These are phyloP conservation scores for Gortyna flavago DNA, from an alignment of 2,888 invertebrate genomes.

Conservation along the genomic window DNA sequence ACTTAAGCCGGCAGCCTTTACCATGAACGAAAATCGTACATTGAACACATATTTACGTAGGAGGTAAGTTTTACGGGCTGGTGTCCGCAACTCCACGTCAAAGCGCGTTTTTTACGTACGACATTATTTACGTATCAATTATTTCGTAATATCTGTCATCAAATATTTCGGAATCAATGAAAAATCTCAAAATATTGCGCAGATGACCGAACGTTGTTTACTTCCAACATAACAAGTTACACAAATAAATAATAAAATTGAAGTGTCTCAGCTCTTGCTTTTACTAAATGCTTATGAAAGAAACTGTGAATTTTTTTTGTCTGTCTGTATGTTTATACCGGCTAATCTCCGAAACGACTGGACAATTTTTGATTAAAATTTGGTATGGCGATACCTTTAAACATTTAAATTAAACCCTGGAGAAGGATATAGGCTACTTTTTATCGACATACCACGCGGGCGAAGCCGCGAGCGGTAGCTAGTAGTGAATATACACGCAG, in stretches of 20 bases:
- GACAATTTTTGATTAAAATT: too few relatives aligned
- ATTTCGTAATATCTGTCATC: conserved; percentile 7
- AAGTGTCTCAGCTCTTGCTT: too few relatives aligned
- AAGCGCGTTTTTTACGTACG: not conserved
- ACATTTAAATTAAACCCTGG: too few relatives aligned
- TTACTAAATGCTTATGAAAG: too few relatives aligned
- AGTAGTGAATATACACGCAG: not conserved
- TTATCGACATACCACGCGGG: too few relatives aligned
- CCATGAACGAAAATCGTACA: conserved; percentile 13
- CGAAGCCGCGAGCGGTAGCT: not conserved
- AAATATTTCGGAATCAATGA: conserved; percentile 16
- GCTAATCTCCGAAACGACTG: not conserved
- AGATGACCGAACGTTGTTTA: not conserved
- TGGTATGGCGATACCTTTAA: too few relatives aligned
- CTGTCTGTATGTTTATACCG: not conserved
- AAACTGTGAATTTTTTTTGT: not conserved
- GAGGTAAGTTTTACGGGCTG: not conserved
- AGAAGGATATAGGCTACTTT: too few relatives aligned
- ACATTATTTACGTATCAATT: conserved; percentile 1
- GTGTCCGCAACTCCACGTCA: not conserved
- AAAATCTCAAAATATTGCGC: not conserved
- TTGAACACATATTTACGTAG: not conserved
- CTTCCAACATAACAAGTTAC: not conserved
- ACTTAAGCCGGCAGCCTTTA: conserved; percentile 3
- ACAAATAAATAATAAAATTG: not conserved